Percentiles rank a stretch among this genome's conserved stretches.
These are phyloP conservation scores for Brevimyrus niger DNA, from an alignment of 2,113 vertebrate species.

Conservation along the genomic window DNA sequence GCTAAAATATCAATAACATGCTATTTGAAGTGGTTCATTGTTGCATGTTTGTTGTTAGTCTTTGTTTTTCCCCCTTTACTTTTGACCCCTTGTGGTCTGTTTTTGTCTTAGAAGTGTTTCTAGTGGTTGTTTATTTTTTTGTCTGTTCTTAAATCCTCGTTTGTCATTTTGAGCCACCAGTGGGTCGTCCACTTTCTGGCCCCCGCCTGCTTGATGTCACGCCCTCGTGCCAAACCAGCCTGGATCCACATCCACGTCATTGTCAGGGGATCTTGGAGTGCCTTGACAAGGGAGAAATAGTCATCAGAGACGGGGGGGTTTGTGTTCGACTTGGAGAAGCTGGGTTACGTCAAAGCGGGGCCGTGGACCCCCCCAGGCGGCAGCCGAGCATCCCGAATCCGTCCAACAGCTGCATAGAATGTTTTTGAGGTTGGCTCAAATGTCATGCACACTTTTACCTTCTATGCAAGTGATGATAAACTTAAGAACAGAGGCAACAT, in stretches of 20 bases:
- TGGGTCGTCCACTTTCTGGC: too few species aligned
- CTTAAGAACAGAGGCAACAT: constrained; percentile 90
- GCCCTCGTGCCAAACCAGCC: too few species aligned
- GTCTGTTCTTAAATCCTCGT: too few species aligned
- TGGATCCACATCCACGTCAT: background rate
- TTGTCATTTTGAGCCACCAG: too few species aligned
- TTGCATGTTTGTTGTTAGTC: too few species aligned
- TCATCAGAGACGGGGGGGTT: constrained; percentile 94
- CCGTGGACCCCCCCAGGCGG: constrained; percentile 96
- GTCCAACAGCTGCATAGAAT: constrained; percentile 94
- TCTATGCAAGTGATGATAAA: constrained; percentile 96
- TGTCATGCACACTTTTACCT: constrained; percentile 95
- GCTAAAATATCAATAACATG: too few species aligned
- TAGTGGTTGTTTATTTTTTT: too few species aligned
- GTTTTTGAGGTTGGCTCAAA: constrained; percentile 83
- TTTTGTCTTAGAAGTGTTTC: too few species aligned
- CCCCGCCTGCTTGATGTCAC: too few species aligned
- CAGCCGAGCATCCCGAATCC: constrained; percentile 84
- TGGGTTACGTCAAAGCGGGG: constrained; percentile 92
- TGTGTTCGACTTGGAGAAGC: constrained; percentile 91
- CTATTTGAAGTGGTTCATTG: too few species aligned
- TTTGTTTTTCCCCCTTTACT: too few species aligned
- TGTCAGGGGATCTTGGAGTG: constrained; percentile 77
- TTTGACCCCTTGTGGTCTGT: too few species aligned
- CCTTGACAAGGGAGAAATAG: constrained; percentile 78